Evolutionary conservation across 2,797 vertebrate genomes (phyloP), one percentile per base, ranked within the genome.

Genomic region (Liparis tanakae): DNA sequence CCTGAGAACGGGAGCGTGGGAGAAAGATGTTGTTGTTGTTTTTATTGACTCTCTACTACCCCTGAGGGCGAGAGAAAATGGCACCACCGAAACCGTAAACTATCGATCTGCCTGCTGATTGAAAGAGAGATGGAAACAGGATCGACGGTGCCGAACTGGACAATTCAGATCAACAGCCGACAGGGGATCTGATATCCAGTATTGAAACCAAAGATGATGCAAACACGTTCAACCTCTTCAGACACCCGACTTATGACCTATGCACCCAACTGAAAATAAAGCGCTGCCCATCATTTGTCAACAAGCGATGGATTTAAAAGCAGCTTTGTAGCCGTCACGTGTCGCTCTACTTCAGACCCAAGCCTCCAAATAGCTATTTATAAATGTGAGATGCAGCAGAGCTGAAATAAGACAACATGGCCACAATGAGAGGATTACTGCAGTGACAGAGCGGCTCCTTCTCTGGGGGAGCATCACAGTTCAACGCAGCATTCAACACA

Each of bases 41-140:
- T 81, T 81, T 70, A 83, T 74, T 78, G 79, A 83, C 69, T 10
- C 55, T 74, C 33, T 41, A 57, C 62, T 69, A 56, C 51, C 63
- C 75, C 63, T n/a, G 33, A 71, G 79, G 79, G 80, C 72, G 76
- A 65, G 76, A 65, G 72, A 82, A 54, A 70, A 83, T 61, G 59
- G 60, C 56, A 76, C 74, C 50, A 70, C 67, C 80, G 43, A 81
- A 85, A 84, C 66, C 46, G 74, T 76, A 78, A 86, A 88, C 85
- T 86, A 90, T 76, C 61, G 74, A 83, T 81, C 51, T 48, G 59
- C 66, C 37, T 60, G 50, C 6, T 56, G 53, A 12, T 41, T 30
- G 13, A 18, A 56, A 50, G 44, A 22, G 51, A 37, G 64, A 54
- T 14, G 7, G 33, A 61, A 30, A 44, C 13, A 34, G 59, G 59